phyloP scores from a whole-genome alignment of 2,888 invertebrate genomes.

The Eudasyphora cyanicolor region DNA sequence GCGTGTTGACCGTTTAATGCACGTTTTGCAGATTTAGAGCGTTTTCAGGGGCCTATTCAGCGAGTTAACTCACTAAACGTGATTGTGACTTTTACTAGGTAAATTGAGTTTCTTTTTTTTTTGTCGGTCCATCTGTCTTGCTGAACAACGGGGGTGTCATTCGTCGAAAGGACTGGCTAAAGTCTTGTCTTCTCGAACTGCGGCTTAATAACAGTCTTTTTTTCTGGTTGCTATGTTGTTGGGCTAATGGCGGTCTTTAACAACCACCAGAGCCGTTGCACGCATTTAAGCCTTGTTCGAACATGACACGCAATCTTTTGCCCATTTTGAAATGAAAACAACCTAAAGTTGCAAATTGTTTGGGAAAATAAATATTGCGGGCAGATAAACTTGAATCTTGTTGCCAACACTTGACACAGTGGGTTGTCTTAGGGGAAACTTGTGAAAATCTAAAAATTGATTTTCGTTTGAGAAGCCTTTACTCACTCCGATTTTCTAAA shows the following conservation, averaged over 20 bases:
- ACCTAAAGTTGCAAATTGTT: background rate
- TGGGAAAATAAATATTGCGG: background rate
- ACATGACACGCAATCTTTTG: constrained; percentile 51
- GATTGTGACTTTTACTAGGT: background rate
- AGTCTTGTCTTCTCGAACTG: constrained; percentile 32
- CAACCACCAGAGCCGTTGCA: constrained; percentile 38
- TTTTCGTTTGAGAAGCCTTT: too few relatives aligned
- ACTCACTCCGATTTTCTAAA: too few relatives aligned
- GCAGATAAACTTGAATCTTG: background rate
- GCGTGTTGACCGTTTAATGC: constrained; percentile 62
- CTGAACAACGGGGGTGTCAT: constrained; percentile 50
- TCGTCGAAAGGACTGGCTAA: constrained; percentile 23
- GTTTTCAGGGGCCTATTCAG: background rate
- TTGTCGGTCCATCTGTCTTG: background rate
- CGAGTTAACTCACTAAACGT: constrained; percentile 20
- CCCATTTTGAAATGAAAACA: constrained; percentile 11
- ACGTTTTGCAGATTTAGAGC: constrained; percentile 56
- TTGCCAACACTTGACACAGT: background rate
- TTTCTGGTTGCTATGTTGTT: background rate
- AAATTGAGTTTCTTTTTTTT: constrained; percentile 11
- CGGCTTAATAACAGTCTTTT: constrained; percentile 49
- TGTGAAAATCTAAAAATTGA: background rate
- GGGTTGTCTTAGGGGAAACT: background rate
- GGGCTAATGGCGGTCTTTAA: constrained; percentile 44
- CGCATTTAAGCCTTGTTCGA: constrained; percentile 49